Evolutionary conservation across 1,140 invertebrate species (phyloP).

Genomic region (Holcopasites calliopsidis): DNA sequence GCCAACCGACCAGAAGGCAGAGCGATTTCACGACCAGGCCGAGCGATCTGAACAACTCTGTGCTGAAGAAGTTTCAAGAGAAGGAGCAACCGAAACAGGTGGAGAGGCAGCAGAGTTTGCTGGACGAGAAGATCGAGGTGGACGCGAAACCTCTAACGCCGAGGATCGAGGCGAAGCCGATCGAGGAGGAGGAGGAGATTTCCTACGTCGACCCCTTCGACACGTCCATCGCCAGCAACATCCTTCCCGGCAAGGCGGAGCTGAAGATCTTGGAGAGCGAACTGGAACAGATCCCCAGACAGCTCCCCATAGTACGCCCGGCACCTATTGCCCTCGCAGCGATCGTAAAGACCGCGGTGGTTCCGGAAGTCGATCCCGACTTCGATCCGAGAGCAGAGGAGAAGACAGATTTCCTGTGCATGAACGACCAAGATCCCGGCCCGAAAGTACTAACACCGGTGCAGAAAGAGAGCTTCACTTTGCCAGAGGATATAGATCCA

Average conservation of each 20-base stretch:
- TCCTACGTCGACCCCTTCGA: constrained; percentile 87
- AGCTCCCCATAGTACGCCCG: constrained; percentile 51
- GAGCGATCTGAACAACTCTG: constrained; percentile 35
- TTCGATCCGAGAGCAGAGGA: constrained; percentile 73
- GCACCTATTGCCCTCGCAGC: constrained; percentile 62
- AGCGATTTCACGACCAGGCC: constrained; percentile 64
- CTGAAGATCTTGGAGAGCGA: constrained; percentile 88
- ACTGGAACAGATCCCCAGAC: constrained; percentile 78
- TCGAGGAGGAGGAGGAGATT: constrained; percentile 73
- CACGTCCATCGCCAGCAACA: constrained; percentile 87
- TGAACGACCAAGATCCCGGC: constrained; percentile 64
- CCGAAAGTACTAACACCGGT: constrained; percentile 78
- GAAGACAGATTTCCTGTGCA: constrained; percentile 67
- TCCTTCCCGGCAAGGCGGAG: constrained; percentile 88
- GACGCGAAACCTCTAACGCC: constrained; percentile 84
- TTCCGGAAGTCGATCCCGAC: constrained; percentile 66
- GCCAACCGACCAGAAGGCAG: constrained; percentile 45
- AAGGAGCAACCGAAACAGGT: constrained; percentile 16
- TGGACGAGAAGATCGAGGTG: constrained; percentile 83
- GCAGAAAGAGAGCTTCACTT: constrained; percentile 57
- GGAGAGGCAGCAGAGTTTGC: constrained; percentile 71
- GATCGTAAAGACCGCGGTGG: constrained; percentile 17
- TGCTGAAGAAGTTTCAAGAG: constrained; percentile 52
- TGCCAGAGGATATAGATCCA: constrained; percentile 81
- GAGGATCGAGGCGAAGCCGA: constrained; percentile 75